Base-by-base conservation (phyloP, 2,888 invertebrate species). In the Diogma glabrata region DNA sequence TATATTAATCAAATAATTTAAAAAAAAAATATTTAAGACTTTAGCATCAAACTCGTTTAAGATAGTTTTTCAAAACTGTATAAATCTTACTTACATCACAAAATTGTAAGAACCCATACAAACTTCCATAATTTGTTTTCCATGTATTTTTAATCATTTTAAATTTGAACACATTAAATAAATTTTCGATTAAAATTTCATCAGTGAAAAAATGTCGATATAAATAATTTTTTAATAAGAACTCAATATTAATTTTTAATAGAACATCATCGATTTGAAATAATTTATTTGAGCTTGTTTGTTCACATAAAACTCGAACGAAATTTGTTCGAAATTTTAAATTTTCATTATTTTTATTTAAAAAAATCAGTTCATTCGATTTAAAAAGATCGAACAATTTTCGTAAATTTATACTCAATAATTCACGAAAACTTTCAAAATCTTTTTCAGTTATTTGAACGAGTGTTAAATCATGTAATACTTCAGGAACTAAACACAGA, bases 291-390 rank as follows among this genome's bases (percentile, higher is more conserved):
- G 22, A 4, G 16, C 23, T 17, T 7, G 24, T 24, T 16, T 46
- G 46, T 12, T 46, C 46, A 9, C 46, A 46, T 16, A 46, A 10
- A 9, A 46, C 5, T 16, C 23, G 12, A 10, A 10, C 24, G 10
- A 46, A 26, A 26, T 46, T 46, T 14, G 4, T 46, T 24, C 46
- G 46, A 26, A 46, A 46, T 16, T 46, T 10, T 5, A 46, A 24
- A 24, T 22, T 46, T 14, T 46, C 24, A 16, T 26, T 24, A 3
- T 9, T 16, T 3, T 23, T 22, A 4, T 46, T 16, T 2, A 24
- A 16, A 24, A 46, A 46, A 9, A 46, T 8, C 5, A 3, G 4
- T 9, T 46, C 46, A 10, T 46, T 46, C 6, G 16, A 14, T 17
- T 22, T 16, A 14, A 46, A 17, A 10, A 46, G 23, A 46, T 46